phyloP scores from a whole-genome alignment of 2,113 vertebrate species.

The Rhadina sibilatrix region DNA sequence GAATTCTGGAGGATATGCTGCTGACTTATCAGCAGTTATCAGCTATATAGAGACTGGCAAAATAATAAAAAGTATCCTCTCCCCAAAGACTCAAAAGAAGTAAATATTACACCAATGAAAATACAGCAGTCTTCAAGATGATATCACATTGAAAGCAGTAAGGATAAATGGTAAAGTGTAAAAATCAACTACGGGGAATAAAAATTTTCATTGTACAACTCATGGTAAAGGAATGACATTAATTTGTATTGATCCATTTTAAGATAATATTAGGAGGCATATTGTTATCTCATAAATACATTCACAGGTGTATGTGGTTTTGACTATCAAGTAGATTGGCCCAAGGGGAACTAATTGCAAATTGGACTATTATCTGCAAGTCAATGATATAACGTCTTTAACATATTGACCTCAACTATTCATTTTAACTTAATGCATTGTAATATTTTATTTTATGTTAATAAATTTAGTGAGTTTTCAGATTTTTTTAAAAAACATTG shows the following conservation, averaged over 20 bases:
- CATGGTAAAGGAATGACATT: neutral
- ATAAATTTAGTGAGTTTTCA: neutral
- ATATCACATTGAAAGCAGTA: neutral
- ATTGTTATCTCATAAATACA: neutral
- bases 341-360: neutral
- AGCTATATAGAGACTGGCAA: neutral
- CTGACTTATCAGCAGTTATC: neutral
- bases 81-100: neutral
- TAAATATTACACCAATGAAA: neutral
- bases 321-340: neutral
- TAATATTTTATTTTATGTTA: neutral
- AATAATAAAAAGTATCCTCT: neutral
- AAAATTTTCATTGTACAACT: neutral
- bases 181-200: neutral
- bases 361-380: neutral
- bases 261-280: neutral
- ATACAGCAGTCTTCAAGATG: neutral
- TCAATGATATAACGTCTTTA: neutral
- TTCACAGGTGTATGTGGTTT: neutral
- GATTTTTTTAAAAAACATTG: neutral
- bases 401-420: neutral
- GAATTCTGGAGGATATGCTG: neutral
- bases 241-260: neutral
- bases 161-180: neutral
- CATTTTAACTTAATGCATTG: neutral